Conservation (phyloP, 2,797 vertebrate species). For the Alosa sapidissima region DNA sequence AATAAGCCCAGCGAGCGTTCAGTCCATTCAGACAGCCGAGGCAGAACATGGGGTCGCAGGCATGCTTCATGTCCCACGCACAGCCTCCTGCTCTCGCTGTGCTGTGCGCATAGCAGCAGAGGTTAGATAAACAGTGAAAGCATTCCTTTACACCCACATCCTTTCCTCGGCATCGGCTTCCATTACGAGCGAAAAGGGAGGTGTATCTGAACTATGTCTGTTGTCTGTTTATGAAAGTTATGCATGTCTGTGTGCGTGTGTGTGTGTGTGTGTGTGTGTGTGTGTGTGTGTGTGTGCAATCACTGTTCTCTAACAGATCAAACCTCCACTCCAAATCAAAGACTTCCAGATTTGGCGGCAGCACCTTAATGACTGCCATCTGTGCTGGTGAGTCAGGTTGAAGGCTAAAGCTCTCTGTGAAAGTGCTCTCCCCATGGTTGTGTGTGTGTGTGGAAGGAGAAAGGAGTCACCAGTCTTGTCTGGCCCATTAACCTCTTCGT, state of each 20-base stretch:
- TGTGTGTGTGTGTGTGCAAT: conserved; percentile 22
- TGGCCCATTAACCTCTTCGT: neutral
- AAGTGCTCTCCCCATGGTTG: conserved; percentile 56
- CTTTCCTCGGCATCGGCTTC: conserved; percentile 52
- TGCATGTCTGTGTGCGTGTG: neutral
- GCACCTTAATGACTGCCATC: conserved; percentile 69
- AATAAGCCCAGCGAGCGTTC: conserved; percentile 27
- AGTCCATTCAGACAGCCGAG: conserved; percentile 36
- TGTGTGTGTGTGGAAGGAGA: conserved; percentile 43
- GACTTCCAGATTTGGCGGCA: conserved; percentile 69
- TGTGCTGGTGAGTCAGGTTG: conserved; percentile 57
- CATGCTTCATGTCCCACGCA: conserved; percentile 53
- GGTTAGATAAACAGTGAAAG: conserved; percentile 72
- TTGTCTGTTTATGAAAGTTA: neutral
- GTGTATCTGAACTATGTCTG: conserved; percentile 17
- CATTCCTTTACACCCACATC: conserved; percentile 69
- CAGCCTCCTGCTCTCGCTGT: conserved; percentile 41
- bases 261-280: conserved; percentile 28
- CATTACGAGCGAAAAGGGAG: conserved; percentile 38
- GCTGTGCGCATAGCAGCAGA: conserved; percentile 45
- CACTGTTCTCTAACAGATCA: conserved; percentile 49
- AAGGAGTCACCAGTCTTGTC: neutral
- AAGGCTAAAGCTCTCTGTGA: conserved; percentile 48
- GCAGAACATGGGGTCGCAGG: conserved; percentile 47
- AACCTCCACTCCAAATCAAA: conserved; percentile 71